phyloP scores from a whole-genome alignment of 2,888 invertebrate species.

The Drosophila prostipennis region DNA sequence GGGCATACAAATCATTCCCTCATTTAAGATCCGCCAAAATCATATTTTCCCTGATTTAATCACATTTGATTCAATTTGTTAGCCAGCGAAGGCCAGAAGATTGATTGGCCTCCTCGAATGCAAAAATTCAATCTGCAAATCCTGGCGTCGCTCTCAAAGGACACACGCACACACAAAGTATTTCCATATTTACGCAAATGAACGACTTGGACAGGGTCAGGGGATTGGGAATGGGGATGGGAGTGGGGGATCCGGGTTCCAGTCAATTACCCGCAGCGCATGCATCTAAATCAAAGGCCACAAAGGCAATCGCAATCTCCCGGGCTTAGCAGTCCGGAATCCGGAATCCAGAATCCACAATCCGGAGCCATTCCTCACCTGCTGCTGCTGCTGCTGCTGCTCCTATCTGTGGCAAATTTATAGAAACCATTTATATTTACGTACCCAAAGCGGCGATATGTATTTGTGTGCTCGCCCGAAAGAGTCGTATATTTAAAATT shows the following conservation, averaged over 20 bases:
- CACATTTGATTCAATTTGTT: constrained; percentile 36
- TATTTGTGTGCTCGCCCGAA: constrained; percentile 48
- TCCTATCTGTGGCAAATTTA: constrained; percentile 58
- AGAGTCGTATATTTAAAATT: constrained; percentile 74
- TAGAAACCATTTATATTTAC: constrained; percentile 53
- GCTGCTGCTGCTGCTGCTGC: constrained; percentile 14
- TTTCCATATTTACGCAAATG: constrained; percentile 42
- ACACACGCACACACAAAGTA: constrained; percentile 19
- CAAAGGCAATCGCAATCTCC: constrained; percentile 50
- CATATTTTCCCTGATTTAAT: constrained; percentile 21
- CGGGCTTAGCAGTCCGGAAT: constrained; percentile 32
- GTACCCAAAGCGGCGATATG: constrained; percentile 22
- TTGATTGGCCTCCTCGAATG: constrained; percentile 25
- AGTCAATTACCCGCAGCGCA: constrained; percentile 59
- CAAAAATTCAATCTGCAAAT: constrained; percentile 34
- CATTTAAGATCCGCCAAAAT: constrained; percentile 4
- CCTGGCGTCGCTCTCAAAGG: constrained; percentile 29
- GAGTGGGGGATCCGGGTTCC: constrained; percentile 40
- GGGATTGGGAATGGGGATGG: constrained; percentile 2
- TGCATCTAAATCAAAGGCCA: constrained; percentile 50
- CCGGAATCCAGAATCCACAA: constrained; percentile 8
- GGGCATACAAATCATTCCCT: not conserved
- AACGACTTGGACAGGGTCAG: constrained; percentile 39
- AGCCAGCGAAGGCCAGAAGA: constrained; percentile 24
- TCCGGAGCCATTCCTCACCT: constrained; percentile 41